phyloP scores from a whole-genome alignment of 2,113 vertebrate genomes.

The Spea bombifrons region DNA sequence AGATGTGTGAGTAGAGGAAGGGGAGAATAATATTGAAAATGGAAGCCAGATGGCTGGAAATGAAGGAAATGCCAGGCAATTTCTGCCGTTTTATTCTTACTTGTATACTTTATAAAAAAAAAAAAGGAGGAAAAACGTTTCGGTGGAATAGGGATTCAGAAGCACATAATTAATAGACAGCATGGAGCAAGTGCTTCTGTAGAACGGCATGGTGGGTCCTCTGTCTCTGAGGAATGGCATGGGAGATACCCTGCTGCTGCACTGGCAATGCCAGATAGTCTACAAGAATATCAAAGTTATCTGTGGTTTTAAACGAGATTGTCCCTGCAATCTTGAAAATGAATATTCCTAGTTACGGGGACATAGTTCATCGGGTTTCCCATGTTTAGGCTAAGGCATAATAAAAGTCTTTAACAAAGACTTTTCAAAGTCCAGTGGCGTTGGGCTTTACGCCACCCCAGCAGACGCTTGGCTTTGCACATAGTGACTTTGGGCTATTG shows the following conservation, averaged over 20 bases:
- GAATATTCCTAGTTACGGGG: no score
- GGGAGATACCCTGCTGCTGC: not conserved
- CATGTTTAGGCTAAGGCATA: no score
- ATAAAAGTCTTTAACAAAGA: no score
- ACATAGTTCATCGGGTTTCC: no score
- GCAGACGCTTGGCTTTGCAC: no score
- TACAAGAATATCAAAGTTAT: not conserved
- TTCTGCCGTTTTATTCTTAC: slow-evolving; percentile 66
- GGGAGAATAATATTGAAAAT: slow-evolving; percentile 58
- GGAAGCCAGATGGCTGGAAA: slow-evolving; percentile 70
- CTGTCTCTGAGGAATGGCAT: slow-evolving; percentile 48
- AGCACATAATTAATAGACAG: slow-evolving; percentile 50
- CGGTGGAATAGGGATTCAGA: slow-evolving; percentile 63
- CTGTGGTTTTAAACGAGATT: not conserved
- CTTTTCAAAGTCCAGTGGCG: no score
- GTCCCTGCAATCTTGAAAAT: no score
- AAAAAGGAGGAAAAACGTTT: not conserved
- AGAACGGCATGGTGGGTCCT: no score
- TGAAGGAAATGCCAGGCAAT: slow-evolving; percentile 65
- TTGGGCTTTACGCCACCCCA: no score
- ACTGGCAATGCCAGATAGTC: not conserved
- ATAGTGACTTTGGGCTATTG: no score
- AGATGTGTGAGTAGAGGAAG: slow-evolving; percentile 56
- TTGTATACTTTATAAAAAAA: slow-evolving; percentile 61
- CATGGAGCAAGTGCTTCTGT: slow-evolving; percentile 19